Evolutionary conservation across 2,888 invertebrate genomes (phyloP).

Genomic region (Lasioglossum lativentre): DNA sequence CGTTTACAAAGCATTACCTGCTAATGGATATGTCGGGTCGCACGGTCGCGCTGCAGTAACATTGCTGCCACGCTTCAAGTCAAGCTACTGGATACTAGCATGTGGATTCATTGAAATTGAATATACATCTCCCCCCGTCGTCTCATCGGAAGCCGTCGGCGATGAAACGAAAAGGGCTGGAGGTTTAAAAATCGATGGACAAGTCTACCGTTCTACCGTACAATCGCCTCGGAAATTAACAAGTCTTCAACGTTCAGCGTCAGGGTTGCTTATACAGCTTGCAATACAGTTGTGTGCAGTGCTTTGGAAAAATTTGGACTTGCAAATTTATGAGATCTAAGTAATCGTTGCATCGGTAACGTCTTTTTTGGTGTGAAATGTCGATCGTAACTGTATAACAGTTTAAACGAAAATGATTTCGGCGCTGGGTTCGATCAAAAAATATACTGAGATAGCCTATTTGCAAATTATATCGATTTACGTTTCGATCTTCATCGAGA

Average conservation of each 20-base stretch:
- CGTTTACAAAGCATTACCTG: constrained; percentile 78
- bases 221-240: not conserved
- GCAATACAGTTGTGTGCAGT: not conserved
- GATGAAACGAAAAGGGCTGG: not conserved
- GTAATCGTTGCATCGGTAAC: not conserved
- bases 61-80: constrained; percentile 32
- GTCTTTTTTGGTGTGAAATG: no score
- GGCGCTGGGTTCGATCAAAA: no score
- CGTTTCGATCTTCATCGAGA: no score
- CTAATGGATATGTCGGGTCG: constrained; percentile 73
- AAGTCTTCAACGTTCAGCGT: not conserved
- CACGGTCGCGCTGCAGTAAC: constrained; percentile 30
- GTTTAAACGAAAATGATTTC: no score
- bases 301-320: not conserved
- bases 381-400: no score
- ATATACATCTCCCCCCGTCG: constrained; percentile 24
- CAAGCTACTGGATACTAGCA: constrained; percentile 22
- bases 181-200: constrained; percentile 34
- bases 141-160: no score
- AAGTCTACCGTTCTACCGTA: not conserved
- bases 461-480: no score
- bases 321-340: no score
- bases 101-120: constrained; percentile 53
- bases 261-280: not conserved
- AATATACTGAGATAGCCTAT: no score